These are phyloP conservation scores for Lucilia sericata DNA, from an alignment of 1,140 invertebrate genomes.

Conservation along the genomic window DNA sequence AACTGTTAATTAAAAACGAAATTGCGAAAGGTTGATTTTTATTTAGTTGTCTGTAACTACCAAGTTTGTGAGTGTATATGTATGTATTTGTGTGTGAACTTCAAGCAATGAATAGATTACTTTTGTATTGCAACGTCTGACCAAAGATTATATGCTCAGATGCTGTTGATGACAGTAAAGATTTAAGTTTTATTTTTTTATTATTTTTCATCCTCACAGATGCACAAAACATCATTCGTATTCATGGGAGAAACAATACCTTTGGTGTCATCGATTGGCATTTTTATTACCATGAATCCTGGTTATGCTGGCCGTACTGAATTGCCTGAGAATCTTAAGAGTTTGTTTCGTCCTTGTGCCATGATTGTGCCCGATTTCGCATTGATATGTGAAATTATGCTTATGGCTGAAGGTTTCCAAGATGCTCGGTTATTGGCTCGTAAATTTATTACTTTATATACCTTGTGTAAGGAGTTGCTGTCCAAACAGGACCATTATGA, in stretches of 20 bases:
- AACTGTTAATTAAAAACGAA: neutral
- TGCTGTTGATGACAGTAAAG: constrained; percentile 14
- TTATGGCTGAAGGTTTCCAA: constrained; percentile 87
- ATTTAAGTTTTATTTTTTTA: constrained; percentile 10
- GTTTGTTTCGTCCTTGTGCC: constrained; percentile 79
- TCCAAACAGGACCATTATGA: constrained; percentile 91
- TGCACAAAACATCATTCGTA: constrained; percentile 65
- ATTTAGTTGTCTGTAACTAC: too few species aligned
- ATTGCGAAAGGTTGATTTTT: neutral
- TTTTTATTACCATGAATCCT: constrained; percentile 96
- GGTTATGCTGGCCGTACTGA: constrained; percentile 80
- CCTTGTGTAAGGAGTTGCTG: constrained; percentile 81
- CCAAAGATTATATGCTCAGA: neutral
- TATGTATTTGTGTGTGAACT: neutral
- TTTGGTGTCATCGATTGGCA: constrained; percentile 84
- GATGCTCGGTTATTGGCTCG: constrained; percentile 82
- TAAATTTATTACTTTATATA: constrained; percentile 88
- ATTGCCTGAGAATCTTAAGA: constrained; percentile 64
- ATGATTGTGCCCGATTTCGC: constrained; percentile 91
- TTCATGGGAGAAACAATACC: constrained; percentile 88
- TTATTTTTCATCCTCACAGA: constrained; percentile 54
- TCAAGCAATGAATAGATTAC: neutral
- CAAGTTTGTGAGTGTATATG: neutral
- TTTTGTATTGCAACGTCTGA: neutral
- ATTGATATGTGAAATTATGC: constrained; percentile 89